phyloP scores from a whole-genome alignment of 2,113 vertebrate genomes.

The Eulacestoma nigropectus region DNA sequence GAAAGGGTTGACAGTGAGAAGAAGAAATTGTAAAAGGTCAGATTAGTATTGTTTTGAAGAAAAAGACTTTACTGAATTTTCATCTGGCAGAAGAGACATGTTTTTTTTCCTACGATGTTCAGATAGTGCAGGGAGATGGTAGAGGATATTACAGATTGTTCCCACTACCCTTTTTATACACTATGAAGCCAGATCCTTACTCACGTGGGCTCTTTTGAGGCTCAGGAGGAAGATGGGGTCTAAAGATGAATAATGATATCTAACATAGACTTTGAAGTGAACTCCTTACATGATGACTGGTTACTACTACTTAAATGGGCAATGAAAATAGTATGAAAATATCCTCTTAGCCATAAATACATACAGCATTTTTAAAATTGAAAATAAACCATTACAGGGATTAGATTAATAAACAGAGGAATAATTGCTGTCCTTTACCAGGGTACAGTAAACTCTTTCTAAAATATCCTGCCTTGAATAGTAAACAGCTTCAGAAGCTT shows the following conservation, averaged over 20 bases:
- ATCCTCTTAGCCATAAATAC: not conserved
- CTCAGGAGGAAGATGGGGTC: not conserved
- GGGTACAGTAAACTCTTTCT: not conserved
- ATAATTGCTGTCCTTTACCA: not conserved
- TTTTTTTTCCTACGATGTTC: not conserved
- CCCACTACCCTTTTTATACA: not conserved
- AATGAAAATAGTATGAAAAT: not conserved
- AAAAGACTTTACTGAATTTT: not conserved
- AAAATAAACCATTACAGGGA: not conserved
- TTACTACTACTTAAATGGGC: not conserved
- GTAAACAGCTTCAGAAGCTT: not conserved
- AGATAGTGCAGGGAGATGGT: not conserved
- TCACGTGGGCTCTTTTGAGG: rapidly evolving
- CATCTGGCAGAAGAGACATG: not conserved
- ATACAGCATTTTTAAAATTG: not conserved
- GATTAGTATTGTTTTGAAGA: not conserved
- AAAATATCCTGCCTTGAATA: not conserved
- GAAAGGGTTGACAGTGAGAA: not conserved
- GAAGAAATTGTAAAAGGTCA: not conserved
- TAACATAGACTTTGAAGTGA: not conserved
- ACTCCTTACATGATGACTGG: not conserved
- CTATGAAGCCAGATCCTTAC: not conserved
- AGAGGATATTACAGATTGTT: not conserved
- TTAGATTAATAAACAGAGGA: not conserved
- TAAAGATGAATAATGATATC: not conserved